phyloP scores from a whole-genome alignment of 2,797 vertebrate genomes.

The Caiman crocodilus region DNA sequence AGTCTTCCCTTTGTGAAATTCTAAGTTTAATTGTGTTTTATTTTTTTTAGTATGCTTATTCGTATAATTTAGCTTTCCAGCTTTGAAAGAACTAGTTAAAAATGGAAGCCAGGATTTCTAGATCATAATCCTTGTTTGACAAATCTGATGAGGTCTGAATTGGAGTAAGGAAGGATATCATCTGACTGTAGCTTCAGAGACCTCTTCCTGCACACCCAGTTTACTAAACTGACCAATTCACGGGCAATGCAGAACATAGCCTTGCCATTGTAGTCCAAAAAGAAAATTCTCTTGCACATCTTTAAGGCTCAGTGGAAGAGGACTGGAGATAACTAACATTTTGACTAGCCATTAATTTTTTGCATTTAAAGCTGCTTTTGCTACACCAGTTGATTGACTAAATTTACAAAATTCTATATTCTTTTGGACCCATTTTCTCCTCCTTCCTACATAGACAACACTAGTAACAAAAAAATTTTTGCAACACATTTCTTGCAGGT shows the following conservation, averaged over 20 bases:
- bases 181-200: not conserved
- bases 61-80: conserved; percentile 70
- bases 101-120: not conserved
- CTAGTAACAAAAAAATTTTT: conserved; percentile 20
- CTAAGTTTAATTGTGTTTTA: conserved; percentile 22
- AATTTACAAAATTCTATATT: not conserved
- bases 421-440: conserved; percentile 3
- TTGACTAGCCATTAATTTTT: not conserved
- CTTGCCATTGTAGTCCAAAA: not conserved
- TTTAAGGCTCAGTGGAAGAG: not conserved
- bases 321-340: not conserved
- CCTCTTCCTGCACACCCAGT: not conserved
- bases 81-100: conserved; percentile 24
- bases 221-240: not conserved
- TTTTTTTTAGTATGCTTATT: conserved; percentile 74
- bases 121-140: not conserved
- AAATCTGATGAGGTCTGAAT: not conserved
- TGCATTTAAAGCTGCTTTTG: not conserved
- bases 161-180: not conserved
- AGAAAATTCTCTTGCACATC: not conserved
- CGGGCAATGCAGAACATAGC: not conserved
- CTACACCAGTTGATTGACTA: not conserved
- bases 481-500: not conserved
- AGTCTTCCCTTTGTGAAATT: conserved; percentile 26
- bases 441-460: not conserved